phyloP scores from a whole-genome alignment of 53 echinoderm and acorn worm genomes.

The Hippasteria phrygiana region DNA sequence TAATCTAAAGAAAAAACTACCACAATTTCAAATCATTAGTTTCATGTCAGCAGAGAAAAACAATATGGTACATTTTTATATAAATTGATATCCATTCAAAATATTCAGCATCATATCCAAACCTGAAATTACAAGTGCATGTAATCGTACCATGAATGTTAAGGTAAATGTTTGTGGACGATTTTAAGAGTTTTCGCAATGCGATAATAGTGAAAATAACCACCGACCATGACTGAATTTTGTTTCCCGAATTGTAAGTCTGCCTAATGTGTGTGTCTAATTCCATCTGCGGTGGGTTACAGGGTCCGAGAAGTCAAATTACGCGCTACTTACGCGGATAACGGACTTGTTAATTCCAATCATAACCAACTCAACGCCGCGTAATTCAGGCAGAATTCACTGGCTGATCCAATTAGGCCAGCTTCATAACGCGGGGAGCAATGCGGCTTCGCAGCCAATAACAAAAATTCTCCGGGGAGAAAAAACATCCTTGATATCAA shows the following conservation, averaged over 20 bases:
- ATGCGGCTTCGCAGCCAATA: background rate
- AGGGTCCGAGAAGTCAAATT: background rate
- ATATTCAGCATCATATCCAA: too few relatives aligned
- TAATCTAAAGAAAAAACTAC: too few relatives aligned
- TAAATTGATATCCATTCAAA: too few relatives aligned
- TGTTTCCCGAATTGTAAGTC: background rate
- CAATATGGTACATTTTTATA: too few relatives aligned
- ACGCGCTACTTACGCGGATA: constrained; percentile 26
- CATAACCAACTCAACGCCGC: background rate
- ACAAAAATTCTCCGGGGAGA: background rate
- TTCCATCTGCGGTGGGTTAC: background rate
- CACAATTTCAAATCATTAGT: too few relatives aligned
- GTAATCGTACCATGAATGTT: too few relatives aligned
- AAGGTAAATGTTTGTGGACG: background rate
- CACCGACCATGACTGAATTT: background rate
- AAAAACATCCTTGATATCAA: background rate
- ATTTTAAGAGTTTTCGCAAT: background rate
- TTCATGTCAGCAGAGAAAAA: too few relatives aligned
- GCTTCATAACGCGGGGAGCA: background rate
- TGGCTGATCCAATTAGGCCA: constrained; percentile 15
- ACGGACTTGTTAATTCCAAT: constrained; percentile 48
- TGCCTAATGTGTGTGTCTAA: background rate
- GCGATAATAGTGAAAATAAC: background rate
- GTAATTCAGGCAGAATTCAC: constrained; percentile 29
- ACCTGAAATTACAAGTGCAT: too few relatives aligned